phyloP scores from a whole-genome alignment of 2,888 invertebrate species.

The Bedellia somnulentella region DNA sequence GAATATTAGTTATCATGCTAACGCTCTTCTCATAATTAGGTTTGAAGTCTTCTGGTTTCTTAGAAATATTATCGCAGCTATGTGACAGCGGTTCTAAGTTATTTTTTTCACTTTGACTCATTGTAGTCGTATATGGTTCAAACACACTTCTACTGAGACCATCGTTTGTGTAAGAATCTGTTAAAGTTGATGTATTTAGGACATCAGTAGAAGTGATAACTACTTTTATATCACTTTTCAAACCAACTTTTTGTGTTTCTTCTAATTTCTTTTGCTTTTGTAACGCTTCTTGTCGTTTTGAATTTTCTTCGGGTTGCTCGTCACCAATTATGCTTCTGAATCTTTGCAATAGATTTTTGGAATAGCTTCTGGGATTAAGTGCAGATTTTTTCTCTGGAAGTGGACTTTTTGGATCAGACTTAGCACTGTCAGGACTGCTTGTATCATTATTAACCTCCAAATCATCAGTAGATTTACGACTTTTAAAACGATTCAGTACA shows the following conservation, averaged over 20 bases:
- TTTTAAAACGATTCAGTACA: constrained; percentile 57
- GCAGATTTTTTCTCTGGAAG: constrained; percentile 39
- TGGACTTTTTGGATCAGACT: constrained; percentile 40
- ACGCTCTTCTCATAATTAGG: constrained; percentile 36
- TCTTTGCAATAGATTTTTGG: constrained; percentile 47
- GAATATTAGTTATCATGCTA: constrained; percentile 31
- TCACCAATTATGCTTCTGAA: constrained; percentile 54
- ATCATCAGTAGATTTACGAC: constrained; percentile 35
- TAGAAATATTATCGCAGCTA: constrained; percentile 39
- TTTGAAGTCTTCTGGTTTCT: constrained; percentile 22
- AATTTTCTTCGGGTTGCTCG: constrained; percentile 39
- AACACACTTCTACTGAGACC: constrained; percentile 40
- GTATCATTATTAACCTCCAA: constrained; percentile 43
- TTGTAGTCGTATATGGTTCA: constrained; percentile 31
- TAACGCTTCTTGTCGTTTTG: constrained; percentile 22
- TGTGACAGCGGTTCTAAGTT: constrained; percentile 37
- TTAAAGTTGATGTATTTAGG: constrained; percentile 29
- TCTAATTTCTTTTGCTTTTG: constrained; percentile 16
- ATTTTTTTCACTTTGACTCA: constrained; percentile 39
- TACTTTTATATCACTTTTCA: constrained; percentile 36
- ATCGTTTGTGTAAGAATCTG: constrained; percentile 22
- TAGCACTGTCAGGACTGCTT: constrained; percentile 29
- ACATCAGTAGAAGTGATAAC: constrained; percentile 36
- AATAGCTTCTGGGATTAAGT: constrained; percentile 45
- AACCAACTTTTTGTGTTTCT: constrained; percentile 18